Evolutionary conservation across 2,113 vertebrate genomes (phyloP), one percentile per base, ranked within the genome.

Genomic region (Pogonocichla stellata): DNA sequence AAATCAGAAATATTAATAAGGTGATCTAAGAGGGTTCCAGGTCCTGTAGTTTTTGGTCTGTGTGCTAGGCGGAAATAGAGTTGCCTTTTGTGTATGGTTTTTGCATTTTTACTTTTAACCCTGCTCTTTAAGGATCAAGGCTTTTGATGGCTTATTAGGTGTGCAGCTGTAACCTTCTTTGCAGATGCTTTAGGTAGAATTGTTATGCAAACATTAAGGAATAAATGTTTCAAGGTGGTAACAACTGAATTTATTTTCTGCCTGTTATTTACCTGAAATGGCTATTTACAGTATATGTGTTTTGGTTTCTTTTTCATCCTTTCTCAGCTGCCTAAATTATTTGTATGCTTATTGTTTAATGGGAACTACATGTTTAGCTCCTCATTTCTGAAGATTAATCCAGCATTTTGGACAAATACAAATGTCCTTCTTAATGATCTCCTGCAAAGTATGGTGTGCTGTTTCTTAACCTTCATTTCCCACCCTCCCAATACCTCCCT

Each of bases 401-500:
- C 31, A 65, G 13, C 70, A 33, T 75, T 88, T 15, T 80, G 58
- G 33, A 43, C 50, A 79, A 79, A 72, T 42, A 57, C 5, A 51
- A 54, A 24, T 50, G 17, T 16, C 19, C 12, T 80, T 47, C 26
- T 43, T 51, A 56, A 20, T n/a, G 33, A 12, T 36, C 20, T 91
- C 18, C 48, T 69, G 28, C 71, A 42, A 71, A 47, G 26, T 24
- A 28, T 40, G 8, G 8, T 60, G 33, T 81, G 11, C 38, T 60
- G 1, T 72, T 87, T 42, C 31, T 80, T 51, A 34, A 74, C 45
- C n/a, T 82, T 86, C 0, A 19, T 82, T 92, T 73, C 10, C 12
- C 4, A 50, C 5, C 14, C 3, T 11, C 12, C 6, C 6, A 69
- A 3, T 38, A 4, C 5, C 6, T 12, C 3, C 8, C 2, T 4